phyloP scores from a whole-genome alignment of 2,888 invertebrate genomes.

The Eulithis testata region DNA sequence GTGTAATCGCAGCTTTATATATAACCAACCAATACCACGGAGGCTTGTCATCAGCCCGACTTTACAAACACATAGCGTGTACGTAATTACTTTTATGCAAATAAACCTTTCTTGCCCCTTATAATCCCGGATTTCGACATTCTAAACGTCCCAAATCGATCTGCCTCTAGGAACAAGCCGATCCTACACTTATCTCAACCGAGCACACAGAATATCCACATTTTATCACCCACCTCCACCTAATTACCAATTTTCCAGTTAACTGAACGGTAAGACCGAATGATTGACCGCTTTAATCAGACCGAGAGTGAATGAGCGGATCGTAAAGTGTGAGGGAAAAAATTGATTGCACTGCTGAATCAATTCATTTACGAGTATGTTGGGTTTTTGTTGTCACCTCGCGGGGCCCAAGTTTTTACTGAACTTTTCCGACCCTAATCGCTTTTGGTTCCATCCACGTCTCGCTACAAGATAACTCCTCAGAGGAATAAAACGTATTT shows the following conservation, averaged over 20 bases:
- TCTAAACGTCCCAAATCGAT: conserved; percentile 29
- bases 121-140: conserved; percentile 39
- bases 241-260: conserved; percentile 83
- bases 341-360: conserved; percentile 75
- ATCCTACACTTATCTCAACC: conserved; percentile 45
- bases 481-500: background rate
- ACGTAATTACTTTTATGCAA: conserved; percentile 62
- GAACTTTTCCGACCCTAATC: conserved; percentile 27
- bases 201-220: conserved; percentile 52
- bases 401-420: conserved; percentile 53
- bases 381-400: conserved; percentile 72
- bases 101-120: conserved; percentile 45
- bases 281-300: conserved; percentile 81
- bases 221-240: conserved; percentile 73
- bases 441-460: conserved; percentile 23
- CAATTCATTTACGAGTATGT: conserved; percentile 71
- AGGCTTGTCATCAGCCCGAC: conserved; percentile 46
- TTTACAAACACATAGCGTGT: conserved; percentile 49
- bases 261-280: conserved; percentile 77
- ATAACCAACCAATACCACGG: conserved; percentile 40
- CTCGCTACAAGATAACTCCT: conserved; percentile 13
- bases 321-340: conserved; percentile 61
- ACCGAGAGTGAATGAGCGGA: conserved; percentile 66
- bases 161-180: conserved; percentile 31
- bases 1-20: conserved; percentile 50